Evolutionary conservation across 1,140 invertebrate species (phyloP), one percentile per base, ranked within the genome.

Genomic region (Bactericera cockerelli): DNA sequence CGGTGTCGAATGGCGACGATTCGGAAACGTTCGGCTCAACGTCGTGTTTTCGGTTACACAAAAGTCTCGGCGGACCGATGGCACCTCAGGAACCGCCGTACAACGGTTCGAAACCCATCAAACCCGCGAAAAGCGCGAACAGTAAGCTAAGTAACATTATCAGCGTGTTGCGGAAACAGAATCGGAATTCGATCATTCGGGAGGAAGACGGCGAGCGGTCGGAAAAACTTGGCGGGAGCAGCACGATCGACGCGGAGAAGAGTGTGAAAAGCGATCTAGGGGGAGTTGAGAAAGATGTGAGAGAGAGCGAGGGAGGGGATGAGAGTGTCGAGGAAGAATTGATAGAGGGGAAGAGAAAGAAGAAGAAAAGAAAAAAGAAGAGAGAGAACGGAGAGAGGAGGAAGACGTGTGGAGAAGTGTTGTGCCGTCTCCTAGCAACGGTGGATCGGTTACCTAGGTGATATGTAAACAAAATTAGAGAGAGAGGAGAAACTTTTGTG

Each of bases 31-130:
- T 49, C 19, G 42, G 42, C 3, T 49, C 42, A 6, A 49, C 42
- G 4, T 49, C 42, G 22, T 49, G 42, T 49, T 49, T 49, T n/a
- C n/a, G 42, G 22, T n/a, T 49, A 49, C n/a, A 49, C 22, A 49
- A 49, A n/a, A 16, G 22, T 49, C 3, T 4, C 3, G 42, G 4
- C 8, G 19, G 22, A 4, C n/a, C 22, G 22, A 6, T 10, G 4
- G 4, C 4, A 10, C 6, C n/a, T 10, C 3, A 4, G 4, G n/a
- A 8, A 10, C 4, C 4, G n/a, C 4, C 6, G 4, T 22, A 49
- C 19, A 49, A 22, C 22, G 4, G 3, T 8, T 4, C n/a, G 4
- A n/a, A n/a, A n/a, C n/a, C n/a, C n/a, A n/a, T n/a, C n/a, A n/a
- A n/a, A n/a, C n/a, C n/a, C n/a, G 22, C 42, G n/a, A 49, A 22